These are phyloP conservation scores for Tupiocoris notatus DNA, from an alignment of 2,888 invertebrate genomes.

Conservation along the genomic window DNA sequence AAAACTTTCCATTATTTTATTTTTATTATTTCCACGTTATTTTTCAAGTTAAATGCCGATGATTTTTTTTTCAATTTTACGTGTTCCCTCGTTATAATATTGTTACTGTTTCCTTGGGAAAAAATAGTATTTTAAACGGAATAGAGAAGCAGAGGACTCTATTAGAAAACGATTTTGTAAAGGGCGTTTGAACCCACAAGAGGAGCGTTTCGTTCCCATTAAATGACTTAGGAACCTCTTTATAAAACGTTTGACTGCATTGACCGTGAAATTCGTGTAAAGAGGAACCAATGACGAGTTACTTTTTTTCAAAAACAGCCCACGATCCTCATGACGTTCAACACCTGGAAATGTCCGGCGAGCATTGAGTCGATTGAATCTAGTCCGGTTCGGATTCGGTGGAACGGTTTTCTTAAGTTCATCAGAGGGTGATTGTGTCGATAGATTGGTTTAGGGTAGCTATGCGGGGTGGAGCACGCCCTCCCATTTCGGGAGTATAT, in stretches of 20 bases:
- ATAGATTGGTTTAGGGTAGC: too few relatives aligned
- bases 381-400: neutral
- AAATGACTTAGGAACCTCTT: neutral
- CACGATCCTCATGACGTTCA: neutral
- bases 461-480: conserved; percentile 19
- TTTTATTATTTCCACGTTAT: too few relatives aligned
- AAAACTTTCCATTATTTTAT: too few relatives aligned
- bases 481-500: conserved; percentile 29
- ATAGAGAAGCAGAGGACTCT: conserved; percentile 10
- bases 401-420: conserved; percentile 17
- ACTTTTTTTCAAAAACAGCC: neutral
- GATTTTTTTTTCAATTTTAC: too few relatives aligned
- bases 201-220: conserved; percentile 4
- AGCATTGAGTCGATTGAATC: neutral
- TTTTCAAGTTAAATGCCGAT: too few relatives aligned
- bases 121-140: neutral
- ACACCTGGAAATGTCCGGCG: neutral
- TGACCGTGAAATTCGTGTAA: conserved; percentile 34
- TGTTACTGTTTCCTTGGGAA: too few relatives aligned
- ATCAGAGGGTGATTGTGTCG: conserved; percentile 27
- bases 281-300: neutral
- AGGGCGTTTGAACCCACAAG: conserved; percentile 8
- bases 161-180: conserved; percentile 27
- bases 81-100: too few relatives aligned
- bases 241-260: conserved; percentile 27